Conservation (phyloP, 2,113 vertebrate genomes). For the Mastomys coucha region DNA sequence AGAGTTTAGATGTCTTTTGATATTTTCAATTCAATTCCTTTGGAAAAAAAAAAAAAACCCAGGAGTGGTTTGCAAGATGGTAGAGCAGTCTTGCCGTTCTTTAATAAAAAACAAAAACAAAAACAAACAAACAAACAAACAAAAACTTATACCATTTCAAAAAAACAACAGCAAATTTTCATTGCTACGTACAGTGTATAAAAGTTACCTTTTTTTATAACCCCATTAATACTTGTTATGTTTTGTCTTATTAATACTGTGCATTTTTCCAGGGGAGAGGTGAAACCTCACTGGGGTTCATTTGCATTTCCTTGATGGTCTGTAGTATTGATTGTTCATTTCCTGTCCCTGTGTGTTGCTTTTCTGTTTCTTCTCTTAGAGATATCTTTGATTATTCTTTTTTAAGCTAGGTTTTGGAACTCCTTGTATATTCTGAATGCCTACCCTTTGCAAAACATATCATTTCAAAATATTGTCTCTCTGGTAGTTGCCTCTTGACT, state of each 20-base stretch:
- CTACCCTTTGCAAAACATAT: neutral
- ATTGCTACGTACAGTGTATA: neutral
- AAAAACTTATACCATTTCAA: neutral
- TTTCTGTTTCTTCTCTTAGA: neutral
- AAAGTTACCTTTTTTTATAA: neutral
- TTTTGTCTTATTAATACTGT: neutral
- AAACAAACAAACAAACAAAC: neutral
- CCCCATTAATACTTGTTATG: neutral
- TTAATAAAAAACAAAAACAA: neutral
- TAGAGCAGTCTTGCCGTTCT: neutral
- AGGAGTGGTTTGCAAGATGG: neutral
- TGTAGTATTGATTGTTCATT: neutral
- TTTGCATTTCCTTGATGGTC: neutral
- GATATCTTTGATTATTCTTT: neutral
- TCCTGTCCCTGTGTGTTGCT: neutral
- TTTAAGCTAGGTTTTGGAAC: neutral
- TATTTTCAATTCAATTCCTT: neutral
- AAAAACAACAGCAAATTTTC: neutral
- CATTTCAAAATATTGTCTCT: neutral
- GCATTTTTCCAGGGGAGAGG: neutral
- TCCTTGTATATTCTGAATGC: neutral
- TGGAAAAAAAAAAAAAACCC: neutral
- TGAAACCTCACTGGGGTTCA: neutral
- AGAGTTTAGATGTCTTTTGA: neutral
- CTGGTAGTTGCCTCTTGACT: neutral